These are phyloP conservation scores for Mycogona germanica DNA, from an alignment of 2,888 invertebrate species.

Conservation along the genomic window DNA sequence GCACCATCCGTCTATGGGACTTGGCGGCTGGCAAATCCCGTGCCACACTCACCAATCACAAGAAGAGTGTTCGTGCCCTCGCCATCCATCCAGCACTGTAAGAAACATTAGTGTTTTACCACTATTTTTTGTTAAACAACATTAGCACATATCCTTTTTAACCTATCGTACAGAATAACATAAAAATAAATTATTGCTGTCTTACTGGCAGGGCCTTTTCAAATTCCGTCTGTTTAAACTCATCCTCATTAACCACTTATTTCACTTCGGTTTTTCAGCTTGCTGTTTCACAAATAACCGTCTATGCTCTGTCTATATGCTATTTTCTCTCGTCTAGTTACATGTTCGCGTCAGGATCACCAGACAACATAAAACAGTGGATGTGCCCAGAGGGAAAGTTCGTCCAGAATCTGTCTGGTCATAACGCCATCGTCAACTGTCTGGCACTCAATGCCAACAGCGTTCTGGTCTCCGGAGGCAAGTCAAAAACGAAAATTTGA, in stretches of 20 bases:
- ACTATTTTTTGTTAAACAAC: no score
- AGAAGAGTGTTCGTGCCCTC: constrained; percentile 61
- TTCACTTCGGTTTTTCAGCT: no score
- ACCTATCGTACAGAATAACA: no score
- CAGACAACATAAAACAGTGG: constrained; percentile 99
- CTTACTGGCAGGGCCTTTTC: no score
- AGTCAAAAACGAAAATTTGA: background rate
- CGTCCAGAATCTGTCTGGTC: constrained; percentile 90
- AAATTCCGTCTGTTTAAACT: no score
- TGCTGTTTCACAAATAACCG: background rate
- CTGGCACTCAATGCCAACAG: constrained; percentile 90
- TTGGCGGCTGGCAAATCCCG: constrained; percentile 87
- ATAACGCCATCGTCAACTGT: constrained; percentile 95
- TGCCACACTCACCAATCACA: constrained; percentile 95
- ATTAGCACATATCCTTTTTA: no score
- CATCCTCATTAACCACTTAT: no score
- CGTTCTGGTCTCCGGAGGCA: constrained; percentile 86
- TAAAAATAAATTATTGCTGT: no score
- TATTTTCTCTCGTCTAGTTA: no score
- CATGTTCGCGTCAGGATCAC: constrained; percentile 95
- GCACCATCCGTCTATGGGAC: constrained; percentile 95
- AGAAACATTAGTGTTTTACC: no score
- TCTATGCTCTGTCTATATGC: no score
- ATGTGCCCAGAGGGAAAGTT: constrained; percentile 96
- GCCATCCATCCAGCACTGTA: constrained; percentile 48